phyloP scores from a whole-genome alignment of 2,113 vertebrate species.

The Alaudala cheleensis region DNA sequence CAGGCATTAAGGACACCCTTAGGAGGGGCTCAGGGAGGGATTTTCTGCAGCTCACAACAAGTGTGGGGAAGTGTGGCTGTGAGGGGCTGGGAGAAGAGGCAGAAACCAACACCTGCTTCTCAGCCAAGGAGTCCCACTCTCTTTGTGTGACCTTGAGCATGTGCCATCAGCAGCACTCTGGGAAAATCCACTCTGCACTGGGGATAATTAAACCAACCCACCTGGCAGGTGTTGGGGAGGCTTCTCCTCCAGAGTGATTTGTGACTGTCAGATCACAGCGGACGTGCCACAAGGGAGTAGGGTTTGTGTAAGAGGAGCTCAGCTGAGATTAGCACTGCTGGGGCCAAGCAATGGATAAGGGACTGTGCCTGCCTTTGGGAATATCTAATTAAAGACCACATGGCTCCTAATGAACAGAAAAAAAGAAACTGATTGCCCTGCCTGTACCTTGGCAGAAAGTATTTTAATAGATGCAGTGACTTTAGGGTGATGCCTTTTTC shows the following conservation, averaged over 20 bases:
- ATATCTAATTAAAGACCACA: background rate
- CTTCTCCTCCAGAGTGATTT: background rate
- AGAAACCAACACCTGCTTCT: background rate
- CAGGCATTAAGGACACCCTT: background rate
- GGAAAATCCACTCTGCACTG: background rate
- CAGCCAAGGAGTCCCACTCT: background rate
- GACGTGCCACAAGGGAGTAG: accelerated
- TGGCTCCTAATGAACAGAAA: background rate
- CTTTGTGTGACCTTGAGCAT: background rate
- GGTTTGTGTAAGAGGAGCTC: background rate
- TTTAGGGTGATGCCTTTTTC: background rate
- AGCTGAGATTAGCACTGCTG: background rate
- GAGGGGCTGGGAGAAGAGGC: background rate
- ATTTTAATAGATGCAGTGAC: background rate
- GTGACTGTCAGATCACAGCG: background rate
- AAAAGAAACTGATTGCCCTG: background rate
- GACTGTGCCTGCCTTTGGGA: background rate
- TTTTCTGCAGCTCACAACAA: background rate
- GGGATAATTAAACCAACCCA: background rate
- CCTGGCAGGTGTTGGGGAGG: conserved; percentile 40
- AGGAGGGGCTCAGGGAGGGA: background rate
- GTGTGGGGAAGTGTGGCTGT: background rate
- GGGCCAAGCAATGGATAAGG: background rate
- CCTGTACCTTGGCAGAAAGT: background rate
- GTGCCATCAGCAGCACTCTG: background rate